phyloP scores from a whole-genome alignment of 2,888 invertebrate species.

The Celastrina argiolus region DNA sequence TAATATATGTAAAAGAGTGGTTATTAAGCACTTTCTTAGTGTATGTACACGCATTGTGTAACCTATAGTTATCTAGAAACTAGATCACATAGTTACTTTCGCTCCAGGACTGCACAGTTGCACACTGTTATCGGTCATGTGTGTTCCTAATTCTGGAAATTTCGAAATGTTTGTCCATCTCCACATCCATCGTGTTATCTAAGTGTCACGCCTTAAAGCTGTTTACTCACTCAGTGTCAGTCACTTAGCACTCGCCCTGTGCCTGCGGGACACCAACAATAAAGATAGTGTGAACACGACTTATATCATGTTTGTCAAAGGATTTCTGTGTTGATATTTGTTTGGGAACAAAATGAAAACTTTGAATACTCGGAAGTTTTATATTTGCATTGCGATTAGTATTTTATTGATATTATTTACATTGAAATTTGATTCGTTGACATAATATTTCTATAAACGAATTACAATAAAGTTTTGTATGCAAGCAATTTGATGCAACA shows the following conservation, averaged over 20 bases:
- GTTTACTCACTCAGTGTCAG: conserved; percentile 24
- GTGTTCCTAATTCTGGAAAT: conserved; percentile 47
- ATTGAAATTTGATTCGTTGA: not conserved
- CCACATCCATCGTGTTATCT: conserved; percentile 46
- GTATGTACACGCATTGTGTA: not conserved
- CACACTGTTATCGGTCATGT: conserved; percentile 48
- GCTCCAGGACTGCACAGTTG: not conserved
- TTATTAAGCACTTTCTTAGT: not conserved
- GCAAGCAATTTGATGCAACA: not conserved
- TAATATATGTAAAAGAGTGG: too few relatives aligned
- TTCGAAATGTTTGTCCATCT: conserved; percentile 51
- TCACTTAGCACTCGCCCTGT: conserved; percentile 14
- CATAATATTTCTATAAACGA: not conserved
- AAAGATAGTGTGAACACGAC: conserved; percentile 21
- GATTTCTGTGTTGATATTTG: conserved; percentile 14
- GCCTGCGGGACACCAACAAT: conserved; percentile 21
- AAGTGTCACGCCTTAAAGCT: conserved; percentile 49
- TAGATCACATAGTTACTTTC: conserved; percentile 3
- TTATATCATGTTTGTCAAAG: conserved; percentile 9
- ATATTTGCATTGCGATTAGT: not conserved
- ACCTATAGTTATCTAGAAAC: not conserved
- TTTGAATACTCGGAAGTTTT: not conserved
- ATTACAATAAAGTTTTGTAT: not conserved
- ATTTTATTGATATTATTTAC: not conserved
- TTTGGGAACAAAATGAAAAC: conserved; percentile 28